Percentiles rank a stretch among this genome's conserved stretches.
Evolutionary conservation across 2,888 invertebrate genomes (phyloP).

Genomic region (Lottia scabra): DNA sequence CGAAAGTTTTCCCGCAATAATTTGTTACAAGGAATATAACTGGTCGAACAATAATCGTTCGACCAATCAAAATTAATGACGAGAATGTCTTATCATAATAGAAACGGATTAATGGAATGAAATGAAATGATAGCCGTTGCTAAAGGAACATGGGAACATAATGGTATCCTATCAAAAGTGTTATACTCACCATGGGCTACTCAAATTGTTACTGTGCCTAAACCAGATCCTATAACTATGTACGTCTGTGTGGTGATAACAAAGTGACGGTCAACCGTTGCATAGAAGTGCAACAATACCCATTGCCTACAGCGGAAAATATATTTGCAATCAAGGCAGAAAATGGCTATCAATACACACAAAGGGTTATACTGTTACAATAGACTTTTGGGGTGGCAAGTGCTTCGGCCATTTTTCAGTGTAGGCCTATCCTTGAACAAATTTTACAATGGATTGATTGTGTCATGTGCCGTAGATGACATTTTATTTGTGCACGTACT

Average conservation of each 20-base stretch:
- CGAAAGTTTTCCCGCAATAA: too few species aligned
- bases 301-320: slow-evolving; percentile 29
- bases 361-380: too few species aligned
- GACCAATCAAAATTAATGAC: too few species aligned
- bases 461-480: slow-evolving; percentile 24
- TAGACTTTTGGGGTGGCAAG: slow-evolving; percentile 25
- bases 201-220: background rate
- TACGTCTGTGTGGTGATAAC: background rate
- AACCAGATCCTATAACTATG: background rate
- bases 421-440: slow-evolving; percentile 35
- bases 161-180: too few species aligned
- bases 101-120: too few species aligned
- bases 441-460: slow-evolving; percentile 26
- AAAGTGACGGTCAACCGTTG: slow-evolving; percentile 29
- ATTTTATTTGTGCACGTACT: slow-evolving; percentile 11
- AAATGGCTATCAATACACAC: too few species aligned
- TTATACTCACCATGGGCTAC: background rate
- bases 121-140: too few species aligned
- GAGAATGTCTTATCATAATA: too few species aligned
- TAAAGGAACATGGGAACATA: too few species aligned
- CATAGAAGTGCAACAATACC: slow-evolving; percentile 24
- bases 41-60: too few species aligned
- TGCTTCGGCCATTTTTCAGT: slow-evolving; percentile 32
- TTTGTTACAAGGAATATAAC: too few species aligned
- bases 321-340: slow-evolving; percentile 22